phyloP scores from a whole-genome alignment of 2,797 vertebrate species.

The Parambassis ranga region DNA sequence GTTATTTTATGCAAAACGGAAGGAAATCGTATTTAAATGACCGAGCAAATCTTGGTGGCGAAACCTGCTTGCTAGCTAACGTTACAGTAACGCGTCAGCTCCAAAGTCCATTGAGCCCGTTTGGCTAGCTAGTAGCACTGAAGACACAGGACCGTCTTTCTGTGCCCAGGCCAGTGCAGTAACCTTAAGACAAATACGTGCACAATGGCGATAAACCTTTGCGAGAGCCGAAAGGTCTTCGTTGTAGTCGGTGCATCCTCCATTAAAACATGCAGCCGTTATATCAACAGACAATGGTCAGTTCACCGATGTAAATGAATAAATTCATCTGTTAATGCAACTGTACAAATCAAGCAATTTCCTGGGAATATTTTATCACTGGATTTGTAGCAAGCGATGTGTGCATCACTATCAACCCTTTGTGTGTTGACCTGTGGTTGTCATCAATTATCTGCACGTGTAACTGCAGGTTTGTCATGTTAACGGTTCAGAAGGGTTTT shows the following conservation, averaged over 20 bases:
- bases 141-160: constrained; percentile 56
- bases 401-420: constrained; percentile 28
- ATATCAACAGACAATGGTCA: constrained; percentile 13
- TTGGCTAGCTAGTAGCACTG: constrained; percentile 70
- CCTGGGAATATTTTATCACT: constrained; percentile 5
- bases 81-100: constrained; percentile 59
- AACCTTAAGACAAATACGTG: constrained; percentile 47
- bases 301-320: constrained; percentile 27
- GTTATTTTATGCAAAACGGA: neutral
- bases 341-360: constrained; percentile 10
- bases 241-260: constrained; percentile 23
- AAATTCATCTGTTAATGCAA: constrained; percentile 12
- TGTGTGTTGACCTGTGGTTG: constrained; percentile 26
- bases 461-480: neutral
- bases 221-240: neutral
- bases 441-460: neutral
- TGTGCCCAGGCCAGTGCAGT: constrained; percentile 50
- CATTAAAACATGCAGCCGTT: constrained; percentile 7
- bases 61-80: constrained; percentile 59
- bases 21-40: constrained; percentile 20
- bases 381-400: constrained; percentile 6
- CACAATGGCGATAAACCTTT: constrained; percentile 45
- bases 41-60: constrained; percentile 44
- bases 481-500: neutral
- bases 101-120: constrained; percentile 69